These are phyloP conservation scores for Nemoura dubitans DNA, from an alignment of 2,888 invertebrate genomes.

Conservation along the genomic window DNA sequence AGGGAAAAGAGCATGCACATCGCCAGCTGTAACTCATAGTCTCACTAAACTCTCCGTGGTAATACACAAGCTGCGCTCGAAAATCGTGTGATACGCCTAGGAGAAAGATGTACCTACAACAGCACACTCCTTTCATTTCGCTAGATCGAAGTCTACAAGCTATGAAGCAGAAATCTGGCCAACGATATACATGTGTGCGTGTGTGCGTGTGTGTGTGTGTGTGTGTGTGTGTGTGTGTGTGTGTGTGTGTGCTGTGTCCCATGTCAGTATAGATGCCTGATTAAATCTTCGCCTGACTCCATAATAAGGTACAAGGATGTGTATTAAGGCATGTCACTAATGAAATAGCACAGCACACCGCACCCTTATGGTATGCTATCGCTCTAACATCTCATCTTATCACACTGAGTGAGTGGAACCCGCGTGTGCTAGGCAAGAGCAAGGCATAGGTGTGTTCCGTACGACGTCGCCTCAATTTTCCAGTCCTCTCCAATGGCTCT, in stretches of 20 bases:
- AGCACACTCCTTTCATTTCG: neutral
- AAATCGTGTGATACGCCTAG: neutral
- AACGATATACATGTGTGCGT: neutral
- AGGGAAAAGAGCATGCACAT: neutral
- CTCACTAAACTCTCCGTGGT: neutral
- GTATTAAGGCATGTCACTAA: slow-evolving; percentile 5
- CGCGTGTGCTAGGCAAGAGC: neutral
- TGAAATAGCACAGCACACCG: neutral
- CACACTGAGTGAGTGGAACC: neutral
- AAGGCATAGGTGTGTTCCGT: neutral
- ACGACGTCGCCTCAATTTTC: neutral
- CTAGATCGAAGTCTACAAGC: neutral
- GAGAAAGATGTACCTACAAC: neutral
- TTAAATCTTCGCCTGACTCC: neutral
- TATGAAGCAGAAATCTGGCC: neutral
- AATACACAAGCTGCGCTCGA: neutral
- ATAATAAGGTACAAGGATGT: neutral
- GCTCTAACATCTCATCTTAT: neutral
- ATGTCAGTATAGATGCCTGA: neutral
- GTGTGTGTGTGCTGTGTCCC: neutral
- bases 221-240: neutral
- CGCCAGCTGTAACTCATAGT: neutral
- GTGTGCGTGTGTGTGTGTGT: neutral
- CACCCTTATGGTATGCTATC: neutral
- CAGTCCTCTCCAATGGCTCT: neutral